Conservation (phyloP, 2,888 invertebrate species). For the Agonopterix subpropinquella region DNA sequence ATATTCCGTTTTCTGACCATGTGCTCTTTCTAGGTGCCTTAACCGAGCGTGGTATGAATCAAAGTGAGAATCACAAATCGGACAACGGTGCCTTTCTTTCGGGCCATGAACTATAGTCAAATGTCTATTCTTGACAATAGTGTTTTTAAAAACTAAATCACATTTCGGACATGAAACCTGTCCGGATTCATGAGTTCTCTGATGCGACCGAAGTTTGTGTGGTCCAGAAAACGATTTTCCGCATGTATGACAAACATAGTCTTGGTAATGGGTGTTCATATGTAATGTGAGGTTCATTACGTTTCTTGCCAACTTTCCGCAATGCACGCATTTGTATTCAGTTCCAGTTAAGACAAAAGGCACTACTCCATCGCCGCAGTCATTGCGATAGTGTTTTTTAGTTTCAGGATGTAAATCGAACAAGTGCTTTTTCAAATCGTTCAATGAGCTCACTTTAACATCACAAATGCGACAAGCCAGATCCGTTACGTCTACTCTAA, state of each 20-base stretch:
- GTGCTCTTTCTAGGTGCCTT: constrained; percentile 37
- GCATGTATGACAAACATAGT: constrained; percentile 57
- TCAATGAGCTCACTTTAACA: constrained; percentile 18
- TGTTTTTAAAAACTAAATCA: constrained; percentile 42
- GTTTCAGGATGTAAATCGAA: constrained; percentile 24
- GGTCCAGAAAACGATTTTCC: constrained; percentile 61
- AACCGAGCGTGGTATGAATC: constrained; percentile 39
- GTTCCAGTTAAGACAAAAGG: constrained; percentile 42
- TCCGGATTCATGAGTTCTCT: constrained; percentile 45
- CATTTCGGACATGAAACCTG: constrained; percentile 58
- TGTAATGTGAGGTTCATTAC: constrained; percentile 43
- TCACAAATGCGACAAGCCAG: constrained; percentile 38
- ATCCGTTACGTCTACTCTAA: constrained; percentile 47
- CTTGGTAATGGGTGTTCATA: constrained; percentile 62
- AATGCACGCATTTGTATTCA: constrained; percentile 40
- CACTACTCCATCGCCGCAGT: constrained; percentile 40
- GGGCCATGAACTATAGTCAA: constrained; percentile 30
- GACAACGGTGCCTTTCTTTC: constrained; percentile 45
- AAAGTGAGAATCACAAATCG: constrained; percentile 39
- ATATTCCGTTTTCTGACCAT: constrained; percentile 41
- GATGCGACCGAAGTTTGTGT: constrained; percentile 56
- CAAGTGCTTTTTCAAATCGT: constrained; percentile 39
- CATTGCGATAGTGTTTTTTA: neutral
- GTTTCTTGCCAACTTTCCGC: constrained; percentile 29
- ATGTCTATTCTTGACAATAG: constrained; percentile 34